Base-by-base conservation (phyloP, 2,888 invertebrate species). In the Blera fallax region DNA sequence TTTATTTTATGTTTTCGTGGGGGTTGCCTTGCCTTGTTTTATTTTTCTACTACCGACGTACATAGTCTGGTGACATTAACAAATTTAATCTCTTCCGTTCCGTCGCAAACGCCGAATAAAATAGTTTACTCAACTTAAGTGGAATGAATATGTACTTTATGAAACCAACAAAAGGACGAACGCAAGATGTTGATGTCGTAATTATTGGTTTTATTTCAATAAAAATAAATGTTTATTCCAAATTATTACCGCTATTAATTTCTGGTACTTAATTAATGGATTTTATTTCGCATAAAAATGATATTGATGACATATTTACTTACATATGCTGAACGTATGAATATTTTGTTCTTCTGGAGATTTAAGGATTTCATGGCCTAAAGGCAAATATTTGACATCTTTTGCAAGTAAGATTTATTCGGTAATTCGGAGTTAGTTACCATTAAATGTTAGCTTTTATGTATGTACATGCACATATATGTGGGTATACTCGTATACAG, bases 191-290 rank as follows among this genome's bases (percentile, higher is more conserved):
- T 50, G 48, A 76, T 65, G 67, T 50, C 76, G 45, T 76, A 65
- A 76, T 76, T 76, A 76, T 76, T 14, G 76, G 76, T 67, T 67
- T 76, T 58, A 56, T 48, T 65, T 65, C 76, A 76, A 76, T 76
- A 76, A 76, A 76, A 58, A 32, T 29, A 58, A 76, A 76, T 76
- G 76, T 58, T 67, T 58, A 67, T 67, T 76, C 65, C 76, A 37
- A 76, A 67, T 67, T 65, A 76, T 76, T 56, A 18, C 45, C 48
- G 50, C 60, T 29, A 29, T 29, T 58, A 48, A 48, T 67, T 58
- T 58, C 37, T 65, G 29, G 37, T 48, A 67, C 76, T 74, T 58
- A 58, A 76, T 76, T 67, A 76, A 76, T 65, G 64, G 32, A 54
- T 65, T 76, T 67, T 65, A 76, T 56, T 76, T 65, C 64, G 37